Evolutionary conservation across 2,797 vertebrate species (phyloP), one percentile per base, ranked within the genome.

Genomic region (Erpetoichthys calabaricus): DNA sequence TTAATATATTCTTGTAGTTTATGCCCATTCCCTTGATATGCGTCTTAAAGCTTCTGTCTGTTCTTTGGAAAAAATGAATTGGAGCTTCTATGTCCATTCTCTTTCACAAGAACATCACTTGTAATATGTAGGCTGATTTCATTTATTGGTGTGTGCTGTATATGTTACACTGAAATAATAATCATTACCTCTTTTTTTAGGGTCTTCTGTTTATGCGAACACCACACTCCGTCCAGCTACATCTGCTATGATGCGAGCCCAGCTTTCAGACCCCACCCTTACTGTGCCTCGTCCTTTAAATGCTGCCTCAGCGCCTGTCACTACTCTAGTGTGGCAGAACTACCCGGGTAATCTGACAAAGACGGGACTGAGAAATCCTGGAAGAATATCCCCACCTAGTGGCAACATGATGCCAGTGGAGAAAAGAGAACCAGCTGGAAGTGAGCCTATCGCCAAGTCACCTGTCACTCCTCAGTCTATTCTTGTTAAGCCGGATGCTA

Each of bases 401-500:
- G 90, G 78, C 67, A 78, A 72, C 51, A 73, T 75, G 0, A 54
- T 84, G 63, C 81, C 76, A 63, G 63, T 87, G 69, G 85, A 91
- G 63, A 52, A 70, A 66, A 87, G 70, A 65, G 87, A 91, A 1
- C 3, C 65, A 7, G n/a, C 57, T 43, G 82, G 70, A 59, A 82
- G 76, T 2, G 88, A 92, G 49, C 62, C 74, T 0, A 69, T 60
- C 45, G 70, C 77, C 3, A 88, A 80, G 66, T 86, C 73, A 0
- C 57, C 74, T 0, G 77, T 73, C 1, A 79, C 83, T 8, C 93
- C 89, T 0, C 92, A 91, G 0, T 98, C 94, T 5, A 98, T 98
- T 77, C 80, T 98, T 53, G 84, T 98, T 67, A 91, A 88, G 67
- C 94, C 91, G n/a, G 90, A 95, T 53, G 75, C 82, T 44, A 73